These are phyloP conservation scores for Otolemur garnettii DNA, from an alignment of 2,113 vertebrate genomes.

Conservation along the genomic window DNA sequence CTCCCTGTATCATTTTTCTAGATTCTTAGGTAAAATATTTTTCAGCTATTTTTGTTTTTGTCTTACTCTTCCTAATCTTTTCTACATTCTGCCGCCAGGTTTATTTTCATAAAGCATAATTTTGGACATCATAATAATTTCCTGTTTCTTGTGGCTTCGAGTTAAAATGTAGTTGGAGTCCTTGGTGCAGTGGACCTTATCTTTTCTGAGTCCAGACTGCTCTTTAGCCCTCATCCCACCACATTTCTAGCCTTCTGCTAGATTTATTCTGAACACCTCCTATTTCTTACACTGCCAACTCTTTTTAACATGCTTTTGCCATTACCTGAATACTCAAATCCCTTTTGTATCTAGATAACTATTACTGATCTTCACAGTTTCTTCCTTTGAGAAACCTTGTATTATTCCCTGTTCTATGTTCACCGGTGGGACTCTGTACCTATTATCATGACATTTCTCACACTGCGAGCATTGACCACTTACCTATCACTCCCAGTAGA, in stretches of 20 bases:
- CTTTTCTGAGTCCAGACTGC: background rate
- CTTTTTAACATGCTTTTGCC: background rate
- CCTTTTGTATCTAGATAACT: background rate
- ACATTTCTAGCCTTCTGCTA: background rate
- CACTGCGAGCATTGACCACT: background rate
- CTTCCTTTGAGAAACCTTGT: background rate
- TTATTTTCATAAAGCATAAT: constrained; percentile 30
- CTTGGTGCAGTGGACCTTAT: background rate
- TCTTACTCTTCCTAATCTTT: background rate
- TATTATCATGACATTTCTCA: background rate
- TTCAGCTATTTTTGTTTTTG: background rate
- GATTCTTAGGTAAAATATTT: background rate
- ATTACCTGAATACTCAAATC: background rate
- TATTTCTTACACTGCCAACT: too few relatives aligned
- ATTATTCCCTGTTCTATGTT: background rate
- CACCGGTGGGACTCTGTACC: background rate
- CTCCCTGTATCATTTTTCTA: background rate
- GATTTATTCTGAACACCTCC: background rate
- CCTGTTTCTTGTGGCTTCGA: background rate
- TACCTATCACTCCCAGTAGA: background rate
- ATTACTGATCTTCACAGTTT: background rate
- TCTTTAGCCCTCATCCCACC: background rate
- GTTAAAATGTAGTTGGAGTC: background rate
- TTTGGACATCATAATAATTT: background rate
- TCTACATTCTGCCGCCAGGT: background rate